phyloP scores from a whole-genome alignment of 1,140 invertebrate species.

The Rhagoletis zephyria region DNA sequence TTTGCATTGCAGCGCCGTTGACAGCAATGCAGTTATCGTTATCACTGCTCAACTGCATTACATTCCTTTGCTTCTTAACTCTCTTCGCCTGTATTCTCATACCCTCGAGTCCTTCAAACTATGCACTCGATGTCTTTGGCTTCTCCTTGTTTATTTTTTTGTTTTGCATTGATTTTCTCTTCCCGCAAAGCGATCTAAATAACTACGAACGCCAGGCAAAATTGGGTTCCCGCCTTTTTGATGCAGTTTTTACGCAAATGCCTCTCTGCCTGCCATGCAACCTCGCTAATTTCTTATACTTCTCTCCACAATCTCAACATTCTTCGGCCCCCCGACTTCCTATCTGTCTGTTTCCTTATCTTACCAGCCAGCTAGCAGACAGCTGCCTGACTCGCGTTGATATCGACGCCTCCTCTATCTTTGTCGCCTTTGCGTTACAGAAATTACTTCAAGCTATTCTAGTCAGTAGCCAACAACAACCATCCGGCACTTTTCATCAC shows the following conservation, averaged over 20 bases:
- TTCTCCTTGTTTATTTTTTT: not conserved
- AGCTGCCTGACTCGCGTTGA: not conserved
- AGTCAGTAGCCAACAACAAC: conserved; percentile 9
- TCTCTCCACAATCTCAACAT: not conserved
- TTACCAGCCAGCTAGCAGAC: not conserved
- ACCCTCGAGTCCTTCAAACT: too few species aligned
- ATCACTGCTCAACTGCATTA: not conserved
- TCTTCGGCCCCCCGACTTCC: not conserved
- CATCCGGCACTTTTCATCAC: not conserved
- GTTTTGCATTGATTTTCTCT: conserved; percentile 12
- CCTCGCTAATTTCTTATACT: not conserved
- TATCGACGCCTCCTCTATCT: not conserved
- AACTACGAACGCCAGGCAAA: conserved; percentile 17
- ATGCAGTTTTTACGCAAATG: conserved; percentile 22
- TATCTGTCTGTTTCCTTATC: conserved; percentile 19
- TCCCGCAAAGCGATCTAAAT: not conserved
- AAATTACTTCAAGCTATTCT: not conserved
- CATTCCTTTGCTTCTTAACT: not conserved
- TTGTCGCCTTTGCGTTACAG: not conserved
- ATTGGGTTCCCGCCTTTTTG: conserved; percentile 13
- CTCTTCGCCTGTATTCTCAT: not conserved
- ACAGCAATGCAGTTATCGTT: not conserved
- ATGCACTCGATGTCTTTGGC: not conserved
- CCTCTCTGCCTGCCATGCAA: not conserved
- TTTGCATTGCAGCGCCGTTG: not conserved